Conservation (phyloP, 1,140 invertebrate species). For the Bombus polaris region DNA sequence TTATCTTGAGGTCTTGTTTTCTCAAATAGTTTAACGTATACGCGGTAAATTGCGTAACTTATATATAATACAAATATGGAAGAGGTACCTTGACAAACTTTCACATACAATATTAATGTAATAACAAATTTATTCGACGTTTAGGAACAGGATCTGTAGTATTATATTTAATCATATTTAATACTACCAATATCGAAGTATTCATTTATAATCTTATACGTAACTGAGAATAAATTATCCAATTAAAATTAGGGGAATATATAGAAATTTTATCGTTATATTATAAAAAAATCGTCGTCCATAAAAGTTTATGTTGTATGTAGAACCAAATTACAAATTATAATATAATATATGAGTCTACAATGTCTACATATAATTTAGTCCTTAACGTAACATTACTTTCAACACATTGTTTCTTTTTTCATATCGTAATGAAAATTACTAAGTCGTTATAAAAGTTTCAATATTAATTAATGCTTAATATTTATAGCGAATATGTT, state of each 20-base stretch:
- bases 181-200: slow-evolving; percentile 23
- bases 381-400: slow-evolving; percentile 6
- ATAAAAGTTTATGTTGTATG: background rate
- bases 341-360: background rate
- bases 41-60: background rate
- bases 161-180: slow-evolving; percentile 23
- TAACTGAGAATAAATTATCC: slow-evolving; percentile 20
- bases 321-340: slow-evolving; percentile 13
- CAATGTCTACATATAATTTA: background rate
- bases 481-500: background rate
- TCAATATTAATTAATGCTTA: background rate
- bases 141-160: slow-evolving; percentile 45
- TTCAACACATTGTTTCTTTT: background rate
- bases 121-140: slow-evolving; percentile 45
- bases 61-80: background rate
- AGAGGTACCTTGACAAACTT: background rate
- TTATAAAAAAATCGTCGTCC: background rate
- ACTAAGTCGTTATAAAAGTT: background rate
- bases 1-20: background rate
- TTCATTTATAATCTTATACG: slow-evolving; percentile 2
- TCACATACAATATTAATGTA: background rate
- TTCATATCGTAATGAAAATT: background rate
- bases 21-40: background rate
- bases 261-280: background rate
- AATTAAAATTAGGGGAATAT: slow-evolving; percentile 19